These are phyloP conservation scores for Mormyrus proboscirostris DNA, from an alignment of 2,797 vertebrate species.

Conservation along the genomic window DNA sequence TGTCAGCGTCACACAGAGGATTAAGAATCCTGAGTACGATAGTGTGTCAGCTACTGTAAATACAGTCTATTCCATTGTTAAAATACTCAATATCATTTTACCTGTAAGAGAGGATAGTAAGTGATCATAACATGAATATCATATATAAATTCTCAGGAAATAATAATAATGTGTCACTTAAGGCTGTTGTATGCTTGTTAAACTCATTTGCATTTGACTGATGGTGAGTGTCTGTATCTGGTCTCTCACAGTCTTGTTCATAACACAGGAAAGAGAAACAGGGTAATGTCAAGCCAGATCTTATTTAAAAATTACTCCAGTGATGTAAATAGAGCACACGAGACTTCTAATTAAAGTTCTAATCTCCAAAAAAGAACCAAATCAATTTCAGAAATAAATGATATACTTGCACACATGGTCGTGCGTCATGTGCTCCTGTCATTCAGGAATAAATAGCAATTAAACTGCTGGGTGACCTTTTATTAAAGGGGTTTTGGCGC, in stretches of 20 bases:
- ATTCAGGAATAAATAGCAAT: neutral
- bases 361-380: neutral
- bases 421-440: neutral
- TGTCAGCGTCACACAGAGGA: neutral
- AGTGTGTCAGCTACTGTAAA: neutral
- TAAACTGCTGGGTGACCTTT: neutral
- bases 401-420: neutral
- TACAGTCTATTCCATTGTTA: neutral
- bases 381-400: neutral
- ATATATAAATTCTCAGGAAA: neutral
- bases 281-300: neutral
- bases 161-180: neutral
- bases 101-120: neutral
- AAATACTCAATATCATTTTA: neutral
- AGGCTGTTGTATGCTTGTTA: neutral
- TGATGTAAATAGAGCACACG: slow-evolving; percentile 16
- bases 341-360: slow-evolving; percentile 12
- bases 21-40: neutral
- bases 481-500: neutral
- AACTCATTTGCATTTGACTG: neutral
- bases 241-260: slow-evolving; percentile 26
- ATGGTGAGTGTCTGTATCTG: slow-evolving; percentile 37
- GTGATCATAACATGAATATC: neutral
- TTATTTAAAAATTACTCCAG: slow-evolving; percentile 15
- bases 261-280: slow-evolving; percentile 18